phyloP scores from a whole-genome alignment of 1,140 invertebrate genomes.

The Drosophila triauraria region DNA sequence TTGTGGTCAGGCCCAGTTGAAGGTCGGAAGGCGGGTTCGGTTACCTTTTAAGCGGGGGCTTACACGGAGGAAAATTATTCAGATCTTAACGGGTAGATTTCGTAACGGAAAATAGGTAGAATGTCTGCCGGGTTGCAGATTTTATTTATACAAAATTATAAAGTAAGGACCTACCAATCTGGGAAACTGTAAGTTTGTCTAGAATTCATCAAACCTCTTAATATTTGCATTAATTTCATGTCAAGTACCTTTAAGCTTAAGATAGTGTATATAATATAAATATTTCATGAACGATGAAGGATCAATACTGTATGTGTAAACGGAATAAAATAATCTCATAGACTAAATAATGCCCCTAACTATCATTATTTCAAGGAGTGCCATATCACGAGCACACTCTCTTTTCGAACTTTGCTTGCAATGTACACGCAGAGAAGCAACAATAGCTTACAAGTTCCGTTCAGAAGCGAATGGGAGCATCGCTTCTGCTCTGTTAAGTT shows the following conservation, averaged over 20 bases:
- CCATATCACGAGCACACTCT: no score
- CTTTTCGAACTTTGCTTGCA: no score
- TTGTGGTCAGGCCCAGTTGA: slow-evolving; percentile 63
- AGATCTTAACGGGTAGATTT: background rate
- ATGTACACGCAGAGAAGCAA: no score
- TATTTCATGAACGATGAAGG: background rate
- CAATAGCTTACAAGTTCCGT: no score
- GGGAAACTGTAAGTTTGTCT: background rate
- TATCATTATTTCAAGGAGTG: background rate
- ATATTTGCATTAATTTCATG: background rate
- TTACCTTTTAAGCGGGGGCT: background rate
- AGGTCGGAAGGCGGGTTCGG: background rate
- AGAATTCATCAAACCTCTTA: background rate
- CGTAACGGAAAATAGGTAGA: background rate
- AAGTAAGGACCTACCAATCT: no score
- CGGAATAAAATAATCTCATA: background rate
- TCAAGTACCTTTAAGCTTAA: background rate
- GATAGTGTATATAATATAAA: background rate
- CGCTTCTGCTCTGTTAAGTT: no score
- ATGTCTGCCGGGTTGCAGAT: background rate
- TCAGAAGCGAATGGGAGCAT: no score
- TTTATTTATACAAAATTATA: slow-evolving; percentile 1
- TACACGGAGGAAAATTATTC: slow-evolving; percentile 7
- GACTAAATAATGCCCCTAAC: no score
- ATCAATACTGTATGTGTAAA: background rate